Evolutionary conservation across 2,888 invertebrate species (phyloP), one percentile per base, ranked within the genome.

Genomic region (Epistrophe grossulariae): DNA sequence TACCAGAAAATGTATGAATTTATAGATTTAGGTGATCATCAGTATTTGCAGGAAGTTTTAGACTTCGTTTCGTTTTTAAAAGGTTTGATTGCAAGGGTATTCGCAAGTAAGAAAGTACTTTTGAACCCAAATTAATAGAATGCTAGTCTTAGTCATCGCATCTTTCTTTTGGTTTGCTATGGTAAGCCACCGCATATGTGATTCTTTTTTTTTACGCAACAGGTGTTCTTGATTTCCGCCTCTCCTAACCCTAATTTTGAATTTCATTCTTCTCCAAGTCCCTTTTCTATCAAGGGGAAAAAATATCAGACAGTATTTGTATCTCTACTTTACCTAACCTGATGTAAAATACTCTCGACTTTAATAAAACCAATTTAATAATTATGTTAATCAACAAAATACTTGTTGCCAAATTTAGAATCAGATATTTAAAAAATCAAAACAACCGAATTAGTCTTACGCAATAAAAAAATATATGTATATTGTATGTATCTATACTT

Each of bases 401-500:
- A 50, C 68, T 50, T 68, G 35, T 45, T 45, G 50, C 19, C n/a
- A 68, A 68, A 19, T 64, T 64, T 45, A 64, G 28, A 64, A 64
- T 13, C 6, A 43, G 19, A 40, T 24, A 19, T 62, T 40, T 15
- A 9, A 15, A 24, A 40, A 62, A 40, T 24, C 40, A 60, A 60
- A 60, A 60, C 40, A 60, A 28, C 15, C 28, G 0, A n/a, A 31
- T 24, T 13, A 11, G 4, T 24, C 15, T 62, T 62, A 62, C 62
- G 62, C 43, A 62, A 62, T 28, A 17, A 45, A 64, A 45, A 59
- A 35, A 35, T 0, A 10, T 43, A 24, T 43, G 43, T 57, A 57
- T n/a, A 13, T 52, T 45, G 15, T 45, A 43, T 5, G 19, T 15
- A 40, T 60, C 38, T 64, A 40, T 28, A 28, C 45, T 64, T 2